Percentiles rank a stretch among this genome's conserved stretches.
Evolutionary conservation across 2,113 vertebrate genomes (phyloP).

Genomic region (Arizona elegans): DNA sequence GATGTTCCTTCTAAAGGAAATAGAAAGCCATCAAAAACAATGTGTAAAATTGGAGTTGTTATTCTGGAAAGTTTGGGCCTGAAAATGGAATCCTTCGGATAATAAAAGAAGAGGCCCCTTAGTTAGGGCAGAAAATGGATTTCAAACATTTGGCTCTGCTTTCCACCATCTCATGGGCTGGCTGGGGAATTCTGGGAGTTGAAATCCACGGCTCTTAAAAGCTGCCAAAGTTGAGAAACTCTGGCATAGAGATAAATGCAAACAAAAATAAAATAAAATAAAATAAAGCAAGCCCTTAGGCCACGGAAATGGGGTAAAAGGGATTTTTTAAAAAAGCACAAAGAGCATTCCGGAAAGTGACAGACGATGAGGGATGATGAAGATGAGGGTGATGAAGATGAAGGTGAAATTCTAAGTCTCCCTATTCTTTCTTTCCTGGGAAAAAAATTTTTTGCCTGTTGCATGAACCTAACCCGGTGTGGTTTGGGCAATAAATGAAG

Average conservation of each 20-base stretch:
- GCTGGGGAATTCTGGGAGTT: neutral
- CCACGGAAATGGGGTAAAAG: neutral
- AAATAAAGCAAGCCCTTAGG: neutral
- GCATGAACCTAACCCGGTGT: neutral
- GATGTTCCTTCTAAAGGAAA: neutral
- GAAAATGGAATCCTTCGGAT: neutral
- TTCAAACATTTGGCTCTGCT: neutral
- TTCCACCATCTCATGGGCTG: neutral
- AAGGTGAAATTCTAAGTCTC: neutral
- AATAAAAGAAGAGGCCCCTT: neutral
- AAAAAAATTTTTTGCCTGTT: neutral
- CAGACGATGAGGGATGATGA: neutral
- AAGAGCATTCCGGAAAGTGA: neutral
- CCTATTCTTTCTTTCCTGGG: neutral
- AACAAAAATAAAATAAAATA: neutral
- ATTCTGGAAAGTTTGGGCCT: neutral
- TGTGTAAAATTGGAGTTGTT: neutral
- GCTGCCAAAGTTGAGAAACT: neutral
- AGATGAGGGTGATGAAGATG: neutral
- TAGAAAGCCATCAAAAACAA: neutral
- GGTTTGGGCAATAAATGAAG: neutral
- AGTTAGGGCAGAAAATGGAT: neutral
- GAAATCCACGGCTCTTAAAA: neutral
- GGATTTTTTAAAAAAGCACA: neutral
- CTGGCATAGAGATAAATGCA: neutral